Conservation (phyloP, 2,113 vertebrate species). For the Echinops telfairi region DNA sequence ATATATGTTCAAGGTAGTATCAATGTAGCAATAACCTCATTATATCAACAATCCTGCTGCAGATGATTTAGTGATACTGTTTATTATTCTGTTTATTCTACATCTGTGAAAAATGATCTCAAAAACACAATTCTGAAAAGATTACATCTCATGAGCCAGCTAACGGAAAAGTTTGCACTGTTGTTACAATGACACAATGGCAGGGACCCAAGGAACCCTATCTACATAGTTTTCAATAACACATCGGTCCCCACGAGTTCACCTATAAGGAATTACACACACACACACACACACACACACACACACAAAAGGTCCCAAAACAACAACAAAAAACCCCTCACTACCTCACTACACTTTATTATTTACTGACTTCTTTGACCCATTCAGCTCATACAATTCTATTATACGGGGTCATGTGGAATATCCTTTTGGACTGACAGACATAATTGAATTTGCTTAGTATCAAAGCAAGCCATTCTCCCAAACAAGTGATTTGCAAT, state of each 20-base stretch:
- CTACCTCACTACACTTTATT: not conserved
- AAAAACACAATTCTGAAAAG: not conserved
- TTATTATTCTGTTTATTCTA: not conserved
- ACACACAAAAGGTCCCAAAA: not conserved
- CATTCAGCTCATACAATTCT: not conserved
- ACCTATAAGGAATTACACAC: not conserved
- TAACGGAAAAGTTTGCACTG: not conserved
- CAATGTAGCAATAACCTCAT: not conserved
- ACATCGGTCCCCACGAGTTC: not conserved
- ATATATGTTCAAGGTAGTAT: not conserved
- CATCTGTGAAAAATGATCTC: not conserved
- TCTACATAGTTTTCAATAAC: not conserved
- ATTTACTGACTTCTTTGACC: too few relatives aligned
- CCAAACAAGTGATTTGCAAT: not conserved
- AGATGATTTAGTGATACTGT: not conserved
- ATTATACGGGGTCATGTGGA: not conserved
- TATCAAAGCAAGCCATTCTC: not conserved
- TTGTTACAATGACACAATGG: not conserved
- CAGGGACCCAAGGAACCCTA: not conserved
- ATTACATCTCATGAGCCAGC: not conserved
- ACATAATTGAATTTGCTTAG: not conserved
- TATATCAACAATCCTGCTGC: not conserved
- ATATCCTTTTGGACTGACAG: not conserved
- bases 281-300: too few relatives aligned
- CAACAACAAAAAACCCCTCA: slow-evolving; percentile 16